A percentile compares a stretch with the other conserved stretches of the same genome.
Evolutionary conservation across 2,797 vertebrate species (phyloP).

Genomic region (Onychomys arenicola): DNA sequence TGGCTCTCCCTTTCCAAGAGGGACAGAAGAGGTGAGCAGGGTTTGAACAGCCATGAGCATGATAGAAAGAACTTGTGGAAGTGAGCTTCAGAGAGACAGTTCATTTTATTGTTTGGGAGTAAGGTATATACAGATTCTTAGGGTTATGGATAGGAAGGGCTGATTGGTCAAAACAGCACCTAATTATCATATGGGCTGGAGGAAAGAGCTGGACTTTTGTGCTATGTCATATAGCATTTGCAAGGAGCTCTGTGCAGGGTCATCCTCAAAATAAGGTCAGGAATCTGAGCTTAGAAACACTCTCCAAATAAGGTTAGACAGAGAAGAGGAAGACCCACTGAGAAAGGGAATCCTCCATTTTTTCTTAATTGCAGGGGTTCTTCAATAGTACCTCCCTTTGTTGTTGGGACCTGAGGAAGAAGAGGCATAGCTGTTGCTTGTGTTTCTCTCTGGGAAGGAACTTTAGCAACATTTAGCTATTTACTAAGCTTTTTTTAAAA

Average conservation of each 20-base stretch:
- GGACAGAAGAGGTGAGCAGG: neutral
- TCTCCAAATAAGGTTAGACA: neutral
- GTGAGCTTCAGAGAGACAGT: neutral
- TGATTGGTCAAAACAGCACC: neutral
- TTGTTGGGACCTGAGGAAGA: neutral
- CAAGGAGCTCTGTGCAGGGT: neutral
- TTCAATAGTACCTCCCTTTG: neutral
- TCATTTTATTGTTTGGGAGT: neutral
- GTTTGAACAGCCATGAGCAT: neutral
- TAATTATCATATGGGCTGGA: neutral
- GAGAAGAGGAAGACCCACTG: neutral
- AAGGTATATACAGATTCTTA: neutral
- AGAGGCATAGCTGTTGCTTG: neutral
- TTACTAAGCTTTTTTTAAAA: neutral
- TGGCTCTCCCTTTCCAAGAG: neutral
- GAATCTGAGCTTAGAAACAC: too few relatives aligned
- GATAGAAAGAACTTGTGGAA: neutral
- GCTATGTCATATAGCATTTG: neutral
- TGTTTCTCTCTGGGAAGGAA: neutral
- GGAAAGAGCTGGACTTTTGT: neutral
- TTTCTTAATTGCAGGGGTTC: too few relatives aligned
- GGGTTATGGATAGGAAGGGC: neutral
- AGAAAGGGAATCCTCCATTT: too few relatives aligned
- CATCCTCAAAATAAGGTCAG: neutral
- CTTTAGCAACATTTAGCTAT: neutral